Conservation (phyloP, 2,113 vertebrate genomes). For the Percina caprodes region DNA sequence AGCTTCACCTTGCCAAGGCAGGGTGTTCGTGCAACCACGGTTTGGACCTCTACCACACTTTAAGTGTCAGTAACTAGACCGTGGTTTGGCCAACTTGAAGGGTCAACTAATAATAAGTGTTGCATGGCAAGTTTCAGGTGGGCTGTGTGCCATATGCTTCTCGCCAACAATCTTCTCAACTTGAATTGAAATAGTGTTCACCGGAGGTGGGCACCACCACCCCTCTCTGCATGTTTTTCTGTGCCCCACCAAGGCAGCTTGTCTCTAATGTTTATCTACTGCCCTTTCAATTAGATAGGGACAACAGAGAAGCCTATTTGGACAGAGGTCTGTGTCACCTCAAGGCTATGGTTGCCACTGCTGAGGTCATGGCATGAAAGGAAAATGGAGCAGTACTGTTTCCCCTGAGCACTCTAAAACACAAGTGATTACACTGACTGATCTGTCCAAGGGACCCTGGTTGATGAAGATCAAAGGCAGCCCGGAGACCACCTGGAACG, state of each 20-base stretch:
- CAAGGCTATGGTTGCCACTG: constrained; percentile 64
- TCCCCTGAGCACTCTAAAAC: constrained; percentile 70
- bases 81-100: constrained; percentile 54
- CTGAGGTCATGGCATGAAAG: constrained; percentile 78
- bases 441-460: constrained; percentile 65
- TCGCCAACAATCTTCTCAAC: constrained; percentile 56
- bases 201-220: constrained; percentile 60
- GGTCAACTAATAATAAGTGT: constrained; percentile 66
- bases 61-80: constrained; percentile 59
- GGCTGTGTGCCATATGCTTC: constrained; percentile 43
- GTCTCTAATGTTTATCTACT: constrained; percentile 80
- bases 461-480: constrained; percentile 74
- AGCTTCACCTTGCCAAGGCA: constrained; percentile 35
- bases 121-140: constrained; percentile 54
- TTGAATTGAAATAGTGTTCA: constrained; percentile 76
- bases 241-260: constrained; percentile 60
- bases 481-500: constrained; percentile 76
- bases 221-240: constrained; percentile 59
- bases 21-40: constrained; percentile 51
- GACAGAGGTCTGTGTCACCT: constrained; percentile 70
- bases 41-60: constrained; percentile 33
- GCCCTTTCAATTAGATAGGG: constrained; percentile 81
- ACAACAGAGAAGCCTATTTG: constrained; percentile 79
- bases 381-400: constrained; percentile 78
- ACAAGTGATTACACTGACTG: constrained; percentile 74